Evolutionary conservation across 1,140 invertebrate genomes (phyloP), one percentile per base, ranked within the genome.

Genomic region (Drosophila kikkawai): DNA sequence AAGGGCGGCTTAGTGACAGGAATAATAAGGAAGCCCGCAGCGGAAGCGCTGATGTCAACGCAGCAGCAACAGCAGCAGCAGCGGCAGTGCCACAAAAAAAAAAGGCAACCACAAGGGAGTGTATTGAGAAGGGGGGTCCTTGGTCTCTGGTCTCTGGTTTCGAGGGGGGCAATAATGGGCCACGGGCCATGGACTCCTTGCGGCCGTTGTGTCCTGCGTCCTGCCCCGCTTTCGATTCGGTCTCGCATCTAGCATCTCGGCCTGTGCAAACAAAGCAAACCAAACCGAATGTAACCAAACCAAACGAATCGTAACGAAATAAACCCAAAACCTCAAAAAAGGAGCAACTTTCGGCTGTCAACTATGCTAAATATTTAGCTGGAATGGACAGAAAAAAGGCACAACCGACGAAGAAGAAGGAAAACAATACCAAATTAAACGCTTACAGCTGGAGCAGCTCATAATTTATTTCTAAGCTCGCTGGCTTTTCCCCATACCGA

Each of bases 1-100:
- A 88, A 88, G 84, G 84, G 84, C 84, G 80, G 84, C 84, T 88
- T 88, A 88, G 84, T 88, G 84, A 88, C 84, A 88, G 85, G 84
- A 88, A 88, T 88, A 88, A 90, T 88, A 88, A 88, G 84, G 84
- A 88, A 88, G 84, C 77, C 78, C 80, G 80, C 85, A 80, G 73
- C 84, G 84, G 84, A 88, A 88, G 84, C 84, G 80, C 82, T 84
- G 84, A 90, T 88, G 84, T 88, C 84, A 88, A 79, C 76, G 76
- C 76, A 77, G 61, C 70, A 75, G 39, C 61, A 66, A 37, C 48
- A 37, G 41, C 22, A 50, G 56, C 61, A 39, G 44, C 55, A 47
- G 36, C 37, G 17, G 41, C 63, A 48, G 50, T 55, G 63, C 36
- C 58, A 51, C 64, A 44, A 51, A 67, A 79, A 79, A 79, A 79